Evolutionary conservation across 2,888 invertebrate genomes (phyloP).

Genomic region (Spodoptera picta): DNA sequence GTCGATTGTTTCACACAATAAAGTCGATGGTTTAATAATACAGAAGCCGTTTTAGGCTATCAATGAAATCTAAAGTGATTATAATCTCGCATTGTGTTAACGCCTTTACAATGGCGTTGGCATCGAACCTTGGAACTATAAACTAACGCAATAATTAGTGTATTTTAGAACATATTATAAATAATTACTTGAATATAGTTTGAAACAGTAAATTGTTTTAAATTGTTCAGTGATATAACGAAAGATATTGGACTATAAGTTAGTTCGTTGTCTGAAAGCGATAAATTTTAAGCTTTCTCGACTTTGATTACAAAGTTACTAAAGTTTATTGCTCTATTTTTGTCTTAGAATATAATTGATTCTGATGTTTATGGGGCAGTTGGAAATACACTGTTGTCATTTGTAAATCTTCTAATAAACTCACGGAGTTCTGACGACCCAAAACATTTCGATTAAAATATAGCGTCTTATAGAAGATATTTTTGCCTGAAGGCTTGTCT

Average conservation of each 20-base stretch:
- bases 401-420: no score
- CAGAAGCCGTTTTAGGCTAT: constrained; percentile 14
- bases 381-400: no score
- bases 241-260: constrained; percentile 4
- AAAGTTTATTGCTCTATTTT: neutral
- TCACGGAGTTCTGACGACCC: no score
- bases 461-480: no score
- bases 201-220: constrained; percentile 27
- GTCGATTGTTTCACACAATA: neutral
- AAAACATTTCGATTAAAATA: no score
- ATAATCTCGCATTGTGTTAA: constrained; percentile 14
- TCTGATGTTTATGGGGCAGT: no score
- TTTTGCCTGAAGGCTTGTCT: no score
- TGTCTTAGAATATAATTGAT: neutral
- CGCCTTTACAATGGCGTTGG: constrained; percentile 30
- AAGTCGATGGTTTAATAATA: constrained; percentile 12
- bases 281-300: neutral
- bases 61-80: constrained; percentile 24
- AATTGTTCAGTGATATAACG: constrained; percentile 13
- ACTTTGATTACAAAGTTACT: constrained; percentile 3
- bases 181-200: constrained; percentile 31
- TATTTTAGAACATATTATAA: constrained; percentile 38
- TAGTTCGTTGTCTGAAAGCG: neutral
- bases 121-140: constrained; percentile 37
- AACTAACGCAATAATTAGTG: constrained; percentile 41